phyloP scores from a whole-genome alignment of 2,888 invertebrate species.

The Caenorhabditis panamensis region DNA sequence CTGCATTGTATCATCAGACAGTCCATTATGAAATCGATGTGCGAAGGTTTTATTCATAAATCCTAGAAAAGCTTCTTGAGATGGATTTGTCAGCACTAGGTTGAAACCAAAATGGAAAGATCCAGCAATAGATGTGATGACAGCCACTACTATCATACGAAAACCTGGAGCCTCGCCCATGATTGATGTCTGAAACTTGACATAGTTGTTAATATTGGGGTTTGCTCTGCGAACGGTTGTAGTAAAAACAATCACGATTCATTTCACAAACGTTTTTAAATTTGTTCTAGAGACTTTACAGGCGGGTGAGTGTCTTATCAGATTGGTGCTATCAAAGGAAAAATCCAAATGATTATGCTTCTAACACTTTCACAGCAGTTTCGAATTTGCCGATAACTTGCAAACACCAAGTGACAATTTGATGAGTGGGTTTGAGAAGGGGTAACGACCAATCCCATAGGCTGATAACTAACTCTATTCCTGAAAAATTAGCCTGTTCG shows the following conservation, averaged over 20 bases:
- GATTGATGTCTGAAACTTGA: not conserved
- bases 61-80: constrained; percentile 70
- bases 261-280: constrained; percentile 5
- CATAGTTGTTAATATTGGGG: not conserved
- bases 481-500: not conserved
- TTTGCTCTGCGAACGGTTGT: not conserved
- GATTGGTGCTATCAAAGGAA: constrained; percentile 33
- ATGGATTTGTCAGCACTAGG: constrained; percentile 74
- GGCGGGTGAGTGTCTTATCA: constrained; percentile 35
- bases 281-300: constrained; percentile 1
- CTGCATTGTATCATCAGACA: constrained; percentile 56
- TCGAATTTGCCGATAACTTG: constrained; percentile 38
- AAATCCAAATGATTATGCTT: constrained; percentile 47
- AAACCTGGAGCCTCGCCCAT: constrained; percentile 59
- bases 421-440: constrained; percentile 17
- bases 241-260: constrained; percentile 3
- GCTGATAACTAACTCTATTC: constrained; percentile 15
- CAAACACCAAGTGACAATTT: constrained; percentile 51
- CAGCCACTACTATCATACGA: constrained; percentile 64
- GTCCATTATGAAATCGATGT: constrained; percentile 56
- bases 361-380: constrained; percentile 48
- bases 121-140: constrained; percentile 70
- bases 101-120: constrained; percentile 77
- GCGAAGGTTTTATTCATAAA: constrained; percentile 71
- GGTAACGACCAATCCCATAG: constrained; percentile 4